Base-by-base conservation (phyloP, 2,797 vertebrate species). In the Gymnothorax reevesii region DNA sequence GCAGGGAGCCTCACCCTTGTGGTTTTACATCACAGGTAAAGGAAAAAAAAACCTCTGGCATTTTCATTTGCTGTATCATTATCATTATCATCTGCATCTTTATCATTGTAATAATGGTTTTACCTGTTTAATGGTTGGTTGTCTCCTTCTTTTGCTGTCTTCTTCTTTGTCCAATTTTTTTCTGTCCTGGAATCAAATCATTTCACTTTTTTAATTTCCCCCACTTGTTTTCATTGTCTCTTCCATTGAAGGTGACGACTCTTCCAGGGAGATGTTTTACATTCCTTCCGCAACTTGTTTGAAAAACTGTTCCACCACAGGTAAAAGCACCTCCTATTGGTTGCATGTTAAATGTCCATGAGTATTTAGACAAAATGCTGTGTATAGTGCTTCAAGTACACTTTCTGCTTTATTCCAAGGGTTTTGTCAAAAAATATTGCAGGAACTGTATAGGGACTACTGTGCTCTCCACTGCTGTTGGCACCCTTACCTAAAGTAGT, bases 1-100 rank as follows among this genome's bases (percentile, higher is more conserved):
- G 89, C 98, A 97, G 89, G 95, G 95, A 52, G 95, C 95, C 91
- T 95, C 93, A 55, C 96, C 95, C 22, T 94, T 99, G 60, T 99
- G 98, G 99, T 99, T 99, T 95, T 97, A 96, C 89, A 98, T 99
- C 90, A 95, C 94, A 2, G 98, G 99, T 99, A 94, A 96, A 97
- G 57, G 22, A n/a, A 54, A 33, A 7, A 7, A 42, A 42, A 42
- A 42, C 33, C 33, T 42, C 52, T 66, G 0, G 2, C n/a, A 22
- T 55, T 22, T 80, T 54, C 13, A 77, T 77, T 15, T 49, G 49
- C 27, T 66, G 22, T 66, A 66, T 66, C n/a, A n/a, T n/a, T n/a
- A n/a, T n/a, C n/a, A n/a, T n/a, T n/a, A n/a, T n/a, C n/a, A n/a
- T n/a, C n/a, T n/a, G n/a, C n/a, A 42, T 42, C 33, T 42, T 42